Conservation (phyloP, 1,140 invertebrate species). For the Drosophila arawakana region DNA sequence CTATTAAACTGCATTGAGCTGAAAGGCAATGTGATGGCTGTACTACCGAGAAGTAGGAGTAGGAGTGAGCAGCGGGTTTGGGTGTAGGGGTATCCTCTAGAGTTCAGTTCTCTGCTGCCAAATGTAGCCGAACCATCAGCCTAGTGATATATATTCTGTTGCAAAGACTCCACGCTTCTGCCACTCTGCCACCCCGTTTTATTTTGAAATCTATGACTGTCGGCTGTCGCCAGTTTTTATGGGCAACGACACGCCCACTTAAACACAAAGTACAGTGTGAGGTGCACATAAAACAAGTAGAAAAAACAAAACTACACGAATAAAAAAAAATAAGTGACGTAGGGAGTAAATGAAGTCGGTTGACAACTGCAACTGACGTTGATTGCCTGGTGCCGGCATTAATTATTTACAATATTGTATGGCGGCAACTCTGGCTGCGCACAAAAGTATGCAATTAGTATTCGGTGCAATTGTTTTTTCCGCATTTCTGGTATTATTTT, state of each 20-base stretch:
- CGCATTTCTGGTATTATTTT: neutral
- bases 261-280: slow-evolving; percentile 26
- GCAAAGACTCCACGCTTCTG: neutral
- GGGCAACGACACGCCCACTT: slow-evolving; percentile 49
- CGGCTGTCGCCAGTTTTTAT: slow-evolving; percentile 62
- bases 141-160: slow-evolving; percentile 35
- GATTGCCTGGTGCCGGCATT: slow-evolving; percentile 72
- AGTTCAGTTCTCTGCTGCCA: slow-evolving; percentile 27
- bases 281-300: neutral
- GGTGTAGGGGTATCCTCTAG: neutral
- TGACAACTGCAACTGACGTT: slow-evolving; percentile 77
- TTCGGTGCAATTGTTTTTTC: slow-evolving; percentile 57
- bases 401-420: slow-evolving; percentile 71
- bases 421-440: slow-evolving; percentile 40
- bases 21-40: slow-evolving; percentile 18
- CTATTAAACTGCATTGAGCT: slow-evolving; percentile 70
- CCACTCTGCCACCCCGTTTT: neutral
- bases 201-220: slow-evolving; percentile 60
- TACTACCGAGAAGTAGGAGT: slow-evolving; percentile 10
- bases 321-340: neutral
- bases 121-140: slow-evolving; percentile 66
- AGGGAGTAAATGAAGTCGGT: slow-evolving; percentile 63
- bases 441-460: slow-evolving; percentile 75
- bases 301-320: neutral
- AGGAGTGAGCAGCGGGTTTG: slow-evolving; percentile 1